A percentile compares a stretch with the other conserved stretches of the same genome.
Evolutionary conservation across 2,113 vertebrate species (phyloP).

Genomic region (Pseudopipra pipra): DNA sequence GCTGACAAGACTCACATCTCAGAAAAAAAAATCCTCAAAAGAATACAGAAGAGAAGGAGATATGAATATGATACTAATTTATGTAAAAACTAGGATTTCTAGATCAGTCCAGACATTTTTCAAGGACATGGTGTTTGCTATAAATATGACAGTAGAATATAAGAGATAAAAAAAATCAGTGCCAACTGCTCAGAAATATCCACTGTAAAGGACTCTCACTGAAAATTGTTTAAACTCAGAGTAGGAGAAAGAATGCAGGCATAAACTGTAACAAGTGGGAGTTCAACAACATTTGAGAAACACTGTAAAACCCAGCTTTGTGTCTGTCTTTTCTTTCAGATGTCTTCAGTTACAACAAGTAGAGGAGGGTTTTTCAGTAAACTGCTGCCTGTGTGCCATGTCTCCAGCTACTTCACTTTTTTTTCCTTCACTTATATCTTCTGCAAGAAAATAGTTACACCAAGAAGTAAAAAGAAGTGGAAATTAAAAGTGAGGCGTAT

Average conservation of each 20-base stretch:
- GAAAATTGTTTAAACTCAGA: conserved; percentile 17
- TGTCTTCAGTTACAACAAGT: not conserved
- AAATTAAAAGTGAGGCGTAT: not conserved
- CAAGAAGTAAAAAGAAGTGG: not conserved
- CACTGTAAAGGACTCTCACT: not conserved
- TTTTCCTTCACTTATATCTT: not conserved
- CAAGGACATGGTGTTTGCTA: not conserved
- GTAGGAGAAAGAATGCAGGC: not conserved
- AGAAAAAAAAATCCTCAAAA: not conserved
- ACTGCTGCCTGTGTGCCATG: not conserved
- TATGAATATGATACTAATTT: not conserved
- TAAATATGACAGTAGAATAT: not conserved
- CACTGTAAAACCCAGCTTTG: not conserved
- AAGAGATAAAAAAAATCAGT: not conserved
- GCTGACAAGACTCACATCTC: not conserved
- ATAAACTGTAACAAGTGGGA: not conserved
- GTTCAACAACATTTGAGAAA: not conserved
- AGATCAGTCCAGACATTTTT: not conserved
- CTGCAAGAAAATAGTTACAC: not conserved
- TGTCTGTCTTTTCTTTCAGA: not conserved
- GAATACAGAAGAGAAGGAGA: not conserved
- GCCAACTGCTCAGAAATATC: not conserved
- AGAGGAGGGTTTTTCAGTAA: not conserved
- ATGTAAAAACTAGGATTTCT: not conserved
- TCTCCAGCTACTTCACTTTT: not conserved